phyloP scores from a whole-genome alignment of 35 echinoderm and acorn worm genomes.

The Strongylocentrotus purpuratus region DNA sequence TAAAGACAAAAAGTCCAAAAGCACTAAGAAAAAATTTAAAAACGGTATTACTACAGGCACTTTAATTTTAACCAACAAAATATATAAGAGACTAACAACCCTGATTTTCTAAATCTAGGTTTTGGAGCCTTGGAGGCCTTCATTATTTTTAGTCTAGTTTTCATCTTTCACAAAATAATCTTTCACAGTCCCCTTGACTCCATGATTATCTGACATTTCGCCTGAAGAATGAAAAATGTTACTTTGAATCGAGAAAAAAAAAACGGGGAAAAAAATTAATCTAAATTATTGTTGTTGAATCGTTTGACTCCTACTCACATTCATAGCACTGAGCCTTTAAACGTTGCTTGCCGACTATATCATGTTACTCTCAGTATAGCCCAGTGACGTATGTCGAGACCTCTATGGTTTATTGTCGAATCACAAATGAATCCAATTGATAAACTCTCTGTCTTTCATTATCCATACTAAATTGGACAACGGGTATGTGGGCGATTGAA shows the following conservation, averaged over 20 bases:
- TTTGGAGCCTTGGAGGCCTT: too few relatives aligned
- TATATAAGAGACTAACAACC: too few relatives aligned
- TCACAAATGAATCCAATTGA: constrained; percentile 11
- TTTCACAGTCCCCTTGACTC: too few relatives aligned
- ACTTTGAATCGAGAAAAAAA: too few relatives aligned
- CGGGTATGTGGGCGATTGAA: neutral
- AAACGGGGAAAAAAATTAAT: neutral
- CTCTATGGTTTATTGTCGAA: neutral
- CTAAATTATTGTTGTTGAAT: neutral
- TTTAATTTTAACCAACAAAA: too few relatives aligned
- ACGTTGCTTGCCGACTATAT: neutral
- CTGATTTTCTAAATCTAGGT: too few relatives aligned
- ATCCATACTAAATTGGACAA: neutral
- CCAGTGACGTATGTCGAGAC: neutral
- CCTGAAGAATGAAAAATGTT: neutral
- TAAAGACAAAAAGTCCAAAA: too few relatives aligned
- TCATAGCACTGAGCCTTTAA: neutral
- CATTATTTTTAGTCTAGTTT: too few relatives aligned
- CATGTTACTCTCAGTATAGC: constrained; percentile 8
- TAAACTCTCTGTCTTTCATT: constrained; percentile 11
- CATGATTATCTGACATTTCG: neutral
- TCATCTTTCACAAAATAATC: too few relatives aligned
- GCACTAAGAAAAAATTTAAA: too few relatives aligned
- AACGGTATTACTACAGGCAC: too few relatives aligned
- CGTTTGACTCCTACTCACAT: neutral